phyloP scores from a whole-genome alignment of 2,888 invertebrate species.

The Mesochorus sp. region DNA sequence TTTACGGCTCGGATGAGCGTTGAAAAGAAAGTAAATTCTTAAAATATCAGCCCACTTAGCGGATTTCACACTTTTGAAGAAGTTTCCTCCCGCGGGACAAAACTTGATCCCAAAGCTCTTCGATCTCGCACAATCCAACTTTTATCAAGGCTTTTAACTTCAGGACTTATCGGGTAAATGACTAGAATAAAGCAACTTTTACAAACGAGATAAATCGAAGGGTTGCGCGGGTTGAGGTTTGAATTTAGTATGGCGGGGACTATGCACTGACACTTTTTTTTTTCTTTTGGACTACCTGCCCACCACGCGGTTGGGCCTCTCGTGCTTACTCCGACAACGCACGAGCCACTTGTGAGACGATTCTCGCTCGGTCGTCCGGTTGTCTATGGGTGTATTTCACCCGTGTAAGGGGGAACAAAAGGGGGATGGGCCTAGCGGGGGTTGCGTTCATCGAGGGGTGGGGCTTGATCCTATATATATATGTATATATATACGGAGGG shows the following conservation, averaged over 20 bases:
- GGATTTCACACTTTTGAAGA: too few relatives aligned
- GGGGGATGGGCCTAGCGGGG: slow-evolving; percentile 63
- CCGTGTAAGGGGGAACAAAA: slow-evolving; percentile 73
- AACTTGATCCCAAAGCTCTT: too few relatives aligned
- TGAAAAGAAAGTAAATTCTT: too few relatives aligned
- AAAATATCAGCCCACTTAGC: too few relatives aligned
- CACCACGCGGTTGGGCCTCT: slow-evolving; percentile 56
- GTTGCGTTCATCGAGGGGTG: slow-evolving; percentile 70
- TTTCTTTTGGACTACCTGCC: slow-evolving; percentile 47
- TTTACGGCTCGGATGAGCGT: too few relatives aligned
- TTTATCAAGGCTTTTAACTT: not conserved
- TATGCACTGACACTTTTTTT: slow-evolving; percentile 10
- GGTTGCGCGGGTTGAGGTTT: not conserved
- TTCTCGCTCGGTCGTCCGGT: slow-evolving; percentile 40
- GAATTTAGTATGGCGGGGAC: slow-evolving; percentile 2
- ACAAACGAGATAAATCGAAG: slow-evolving; percentile 2
- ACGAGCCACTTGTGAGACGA: slow-evolving; percentile 60
- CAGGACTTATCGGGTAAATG: not conserved
- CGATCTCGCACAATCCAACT: not conserved
- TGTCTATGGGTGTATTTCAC: slow-evolving; percentile 64
- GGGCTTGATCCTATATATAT: slow-evolving; percentile 71
- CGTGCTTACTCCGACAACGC: slow-evolving; percentile 53
- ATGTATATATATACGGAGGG: slow-evolving; percentile 56
- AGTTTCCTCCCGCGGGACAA: too few relatives aligned
- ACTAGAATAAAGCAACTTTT: slow-evolving; percentile 27